Percentiles rank a stretch among this genome's conserved stretches.
Evolutionary conservation across 2,113 vertebrate species (phyloP).

Genomic region (Albula goreensis): DNA sequence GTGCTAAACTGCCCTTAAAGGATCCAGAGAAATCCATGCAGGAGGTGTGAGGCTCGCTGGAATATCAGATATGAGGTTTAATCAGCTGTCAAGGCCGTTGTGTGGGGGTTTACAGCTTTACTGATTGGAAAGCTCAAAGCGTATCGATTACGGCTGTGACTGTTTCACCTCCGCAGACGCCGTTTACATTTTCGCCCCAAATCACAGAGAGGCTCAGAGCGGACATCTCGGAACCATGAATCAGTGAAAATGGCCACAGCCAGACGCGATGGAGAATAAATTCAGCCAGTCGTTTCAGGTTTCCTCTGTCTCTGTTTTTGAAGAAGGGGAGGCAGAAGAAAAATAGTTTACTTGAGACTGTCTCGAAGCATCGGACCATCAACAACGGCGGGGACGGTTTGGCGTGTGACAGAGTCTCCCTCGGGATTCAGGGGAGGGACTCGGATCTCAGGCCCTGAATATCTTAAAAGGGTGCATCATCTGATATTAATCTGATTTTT

Average conservation of each 20-base stretch:
- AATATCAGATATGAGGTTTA: slow-evolving; percentile 13
- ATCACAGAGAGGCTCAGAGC: neutral
- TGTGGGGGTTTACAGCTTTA: slow-evolving; percentile 18
- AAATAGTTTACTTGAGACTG: too few relatives aligned
- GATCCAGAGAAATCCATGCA: slow-evolving; percentile 12
- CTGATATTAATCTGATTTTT: too few relatives aligned
- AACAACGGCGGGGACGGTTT: too few relatives aligned
- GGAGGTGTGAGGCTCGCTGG: slow-evolving; percentile 5
- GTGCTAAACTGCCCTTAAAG: neutral
- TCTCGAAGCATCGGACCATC: too few relatives aligned
- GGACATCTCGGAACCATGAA: neutral
- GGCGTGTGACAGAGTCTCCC: too few relatives aligned
- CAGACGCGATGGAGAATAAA: neutral
- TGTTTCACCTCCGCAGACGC: slow-evolving; percentile 30
- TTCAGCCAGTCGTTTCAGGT: neutral
- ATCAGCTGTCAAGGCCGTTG: slow-evolving; percentile 30
- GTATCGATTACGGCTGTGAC: slow-evolving; percentile 43
- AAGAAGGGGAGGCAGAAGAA: too few relatives aligned
- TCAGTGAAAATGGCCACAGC: neutral
- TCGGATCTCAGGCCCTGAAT: too few relatives aligned
- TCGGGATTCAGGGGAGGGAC: too few relatives aligned
- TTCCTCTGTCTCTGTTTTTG: too few relatives aligned
- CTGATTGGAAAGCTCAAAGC: slow-evolving; percentile 15
- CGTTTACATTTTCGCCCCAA: slow-evolving; percentile 25
- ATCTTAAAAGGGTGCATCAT: too few relatives aligned